Base-by-base conservation (phyloP, 92 coral and sea anemone genomes). In the Chrysogorgia sp. region DNA sequence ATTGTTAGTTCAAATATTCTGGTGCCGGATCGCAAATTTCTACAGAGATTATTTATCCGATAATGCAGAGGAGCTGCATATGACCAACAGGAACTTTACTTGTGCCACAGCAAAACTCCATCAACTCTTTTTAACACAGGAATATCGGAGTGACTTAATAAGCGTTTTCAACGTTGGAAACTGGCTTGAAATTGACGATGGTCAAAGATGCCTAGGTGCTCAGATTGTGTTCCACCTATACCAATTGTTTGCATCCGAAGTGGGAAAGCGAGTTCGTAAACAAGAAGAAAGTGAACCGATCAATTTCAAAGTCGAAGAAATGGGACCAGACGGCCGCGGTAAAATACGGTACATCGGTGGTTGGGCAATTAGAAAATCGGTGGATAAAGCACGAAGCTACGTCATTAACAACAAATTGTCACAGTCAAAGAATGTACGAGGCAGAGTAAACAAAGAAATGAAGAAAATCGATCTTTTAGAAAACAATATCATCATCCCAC, bases 281-380 rank as follows among this genome's bases (percentile, higher is more conserved):
- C 75, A 67, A 67, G 75, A 67, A 40, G 58, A 67, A 28, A 20
- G 28, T 2, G 75, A 67, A 14, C 56, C 75, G 21, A 45, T 22
- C 6, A 1, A 55, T n/a, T 41, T 67, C 10, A 19, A 19, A 10
- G 75, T 37, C 9, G 55, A 40, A 21, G 23, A 67, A 4, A 67
- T 37, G 56, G 75, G 55, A 40, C 20, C 52, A 41, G 41, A 21
- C 45, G 40, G 41, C 2, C 6, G n/a, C 33, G 56, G 45, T 23
- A 66, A 28, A 19, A 21, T 34, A 19, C 52, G 45, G 28, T 66
- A 66, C 74, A 17, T 40, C 19, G 74, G 75, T 14, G 45, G 75
- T 2, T 67, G 32, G 47, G 75, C 57, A 40, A 37, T 67, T 8
- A 60, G 67, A 24, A 60, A 24, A 29, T 15, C 26, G 6, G 3